Evolutionary conservation across 2,888 invertebrate species (phyloP).

Genomic region (Monochamus alternatus): DNA sequence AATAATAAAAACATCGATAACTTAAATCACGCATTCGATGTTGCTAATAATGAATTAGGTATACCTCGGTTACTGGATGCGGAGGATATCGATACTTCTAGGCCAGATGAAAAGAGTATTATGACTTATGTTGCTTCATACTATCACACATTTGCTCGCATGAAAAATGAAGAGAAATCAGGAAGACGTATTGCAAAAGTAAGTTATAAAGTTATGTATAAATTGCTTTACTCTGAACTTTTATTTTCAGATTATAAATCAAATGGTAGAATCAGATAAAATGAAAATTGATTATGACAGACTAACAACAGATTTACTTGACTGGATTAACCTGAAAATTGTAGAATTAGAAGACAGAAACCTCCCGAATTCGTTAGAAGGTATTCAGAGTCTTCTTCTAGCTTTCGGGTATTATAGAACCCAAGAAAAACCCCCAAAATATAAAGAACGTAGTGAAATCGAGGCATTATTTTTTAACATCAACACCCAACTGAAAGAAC

Average conservation of each 20-base stretch:
- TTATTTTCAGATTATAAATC: slow-evolving; percentile 87
- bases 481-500: slow-evolving; percentile 95
- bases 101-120: slow-evolving; percentile 98
- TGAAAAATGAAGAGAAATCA: slow-evolving; percentile 99
- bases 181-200: slow-evolving; percentile 98
- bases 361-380: slow-evolving; percentile 96
- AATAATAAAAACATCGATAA: slow-evolving; percentile 92
- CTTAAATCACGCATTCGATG: slow-evolving; percentile 97
- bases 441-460: slow-evolving; percentile 97
- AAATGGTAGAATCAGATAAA: slow-evolving; percentile 95
- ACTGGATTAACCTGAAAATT: slow-evolving; percentile 95
- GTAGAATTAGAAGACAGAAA: slow-evolving; percentile 86
- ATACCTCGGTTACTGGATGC: slow-evolving; percentile 95
- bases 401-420: slow-evolving; percentile 97
- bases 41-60: slow-evolving; percentile 93
- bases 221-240: not conserved
- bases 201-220: slow-evolving; percentile 64
- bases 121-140: slow-evolving; percentile 99
- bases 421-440: slow-evolving; percentile 98
- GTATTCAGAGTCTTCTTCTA: slow-evolving; percentile 91
- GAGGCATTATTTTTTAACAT: slow-evolving; percentile 97
- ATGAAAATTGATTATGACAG: slow-evolving; percentile 92
- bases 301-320: slow-evolving; percentile 87
- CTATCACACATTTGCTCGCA: slow-evolving; percentile 98
- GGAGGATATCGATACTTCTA: slow-evolving; percentile 94